A percentile compares a stretch with the other conserved stretches of the same genome.
These are phyloP conservation scores for Drosophila tsacasi DNA, from an alignment of 1,140 invertebrate species.

Conservation along the genomic window DNA sequence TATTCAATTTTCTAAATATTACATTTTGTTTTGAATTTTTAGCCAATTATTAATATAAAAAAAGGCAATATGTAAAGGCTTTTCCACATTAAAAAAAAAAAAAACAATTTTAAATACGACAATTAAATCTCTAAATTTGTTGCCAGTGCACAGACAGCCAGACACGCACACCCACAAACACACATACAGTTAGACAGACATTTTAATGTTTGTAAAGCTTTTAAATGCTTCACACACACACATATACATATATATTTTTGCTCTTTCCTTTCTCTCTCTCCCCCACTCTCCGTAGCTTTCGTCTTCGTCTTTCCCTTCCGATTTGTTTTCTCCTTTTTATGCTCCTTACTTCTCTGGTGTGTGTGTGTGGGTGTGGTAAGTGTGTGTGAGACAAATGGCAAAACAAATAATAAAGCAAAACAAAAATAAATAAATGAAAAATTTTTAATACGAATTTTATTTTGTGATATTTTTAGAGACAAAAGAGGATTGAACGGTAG, in stretches of 20 bases:
- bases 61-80: no score
- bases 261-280: constrained; percentile 27
- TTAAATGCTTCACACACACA: constrained; percentile 77
- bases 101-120: neutral
- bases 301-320: constrained; percentile 40
- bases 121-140: neutral
- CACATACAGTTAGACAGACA: constrained; percentile 73
- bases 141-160: constrained; percentile 41
- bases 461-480: constrained; percentile 71
- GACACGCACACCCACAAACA: constrained; percentile 29
- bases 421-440: constrained; percentile 76
- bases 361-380: neutral
- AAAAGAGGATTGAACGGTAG: constrained; percentile 42
- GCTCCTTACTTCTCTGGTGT: neutral
- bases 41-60: no score
- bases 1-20: no score
- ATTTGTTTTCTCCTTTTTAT: constrained; percentile 31
- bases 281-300: constrained; percentile 35
- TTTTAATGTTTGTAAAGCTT: constrained; percentile 83
- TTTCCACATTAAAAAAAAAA: no score
- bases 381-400: constrained; percentile 67
- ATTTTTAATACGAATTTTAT: constrained; percentile 77
- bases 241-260: constrained; percentile 46
- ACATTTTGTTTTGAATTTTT: no score
- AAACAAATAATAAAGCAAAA: constrained; percentile 78